phyloP scores from a whole-genome alignment of 2,113 vertebrate genomes.

The Gymnogyps californianus region DNA sequence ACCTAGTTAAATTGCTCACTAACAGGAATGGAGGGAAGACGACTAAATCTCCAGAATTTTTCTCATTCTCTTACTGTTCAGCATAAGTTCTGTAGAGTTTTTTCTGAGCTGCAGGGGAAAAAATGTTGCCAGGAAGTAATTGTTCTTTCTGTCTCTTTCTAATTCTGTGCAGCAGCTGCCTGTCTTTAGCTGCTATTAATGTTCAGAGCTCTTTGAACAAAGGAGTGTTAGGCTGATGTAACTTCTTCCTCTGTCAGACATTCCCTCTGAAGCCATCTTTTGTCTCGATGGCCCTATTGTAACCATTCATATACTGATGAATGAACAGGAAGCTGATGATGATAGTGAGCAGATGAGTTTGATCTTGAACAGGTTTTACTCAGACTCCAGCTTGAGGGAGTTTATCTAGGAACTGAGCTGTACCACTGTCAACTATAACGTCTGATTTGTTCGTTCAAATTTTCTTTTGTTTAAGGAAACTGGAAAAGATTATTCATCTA shows the following conservation, averaged over 20 bases:
- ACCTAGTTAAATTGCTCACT: background rate
- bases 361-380: constrained; percentile 43
- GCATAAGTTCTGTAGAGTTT: background rate
- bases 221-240: constrained; percentile 36
- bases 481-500: background rate
- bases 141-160: constrained; percentile 55
- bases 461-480: background rate
- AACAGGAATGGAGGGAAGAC: background rate
- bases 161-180: constrained; percentile 64
- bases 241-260: constrained; percentile 39
- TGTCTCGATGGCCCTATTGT: constrained; percentile 47
- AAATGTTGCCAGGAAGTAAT: constrained; percentile 38
- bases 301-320: constrained; percentile 47
- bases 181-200: constrained; percentile 54
- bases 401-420: background rate
- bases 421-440: background rate
- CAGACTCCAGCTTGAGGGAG: background rate
- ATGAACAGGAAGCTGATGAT: constrained; percentile 61
- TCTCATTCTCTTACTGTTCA: background rate
- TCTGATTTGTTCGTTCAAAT: background rate
- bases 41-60: background rate
- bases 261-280: constrained; percentile 60
- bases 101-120: background rate
- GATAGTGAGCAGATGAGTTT: constrained; percentile 63
- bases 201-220: constrained; percentile 56